Evolutionary conservation across 2,888 invertebrate species (phyloP).

Genomic region (Cantharis nigra): DNA sequence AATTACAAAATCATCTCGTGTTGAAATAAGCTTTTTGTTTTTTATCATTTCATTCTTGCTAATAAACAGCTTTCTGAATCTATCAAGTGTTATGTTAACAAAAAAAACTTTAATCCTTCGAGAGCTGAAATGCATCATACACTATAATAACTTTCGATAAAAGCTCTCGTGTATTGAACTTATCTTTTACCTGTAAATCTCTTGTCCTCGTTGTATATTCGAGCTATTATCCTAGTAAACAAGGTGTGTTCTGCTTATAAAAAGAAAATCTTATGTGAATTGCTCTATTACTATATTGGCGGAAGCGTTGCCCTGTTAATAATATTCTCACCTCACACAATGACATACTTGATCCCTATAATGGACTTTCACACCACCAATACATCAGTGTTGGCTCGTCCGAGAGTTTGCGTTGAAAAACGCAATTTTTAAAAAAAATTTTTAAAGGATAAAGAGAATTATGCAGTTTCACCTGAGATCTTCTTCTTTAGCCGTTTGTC

Average conservation of each 20-base stretch:
- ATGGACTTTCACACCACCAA: not conserved
- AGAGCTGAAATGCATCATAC: not conserved
- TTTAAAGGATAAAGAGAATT: too few relatives aligned
- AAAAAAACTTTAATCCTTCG: not conserved
- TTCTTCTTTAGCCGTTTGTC: too few relatives aligned
- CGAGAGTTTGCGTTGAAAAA: not conserved
- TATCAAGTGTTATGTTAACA: not conserved
- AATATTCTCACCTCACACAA: conserved; percentile 37
- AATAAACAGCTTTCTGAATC: not conserved
- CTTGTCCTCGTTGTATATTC: conserved; percentile 24
- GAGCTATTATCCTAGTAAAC: conserved; percentile 26
- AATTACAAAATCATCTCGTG: not conserved
- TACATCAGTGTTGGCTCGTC: conserved; percentile 14
- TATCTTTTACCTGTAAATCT: conserved; percentile 28
- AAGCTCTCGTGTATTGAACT: not conserved
- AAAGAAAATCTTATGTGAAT: conserved; percentile 14
- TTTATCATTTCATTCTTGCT: not conserved
- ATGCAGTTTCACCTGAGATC: too few relatives aligned
- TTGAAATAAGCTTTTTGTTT: not conserved
- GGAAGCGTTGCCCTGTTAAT: conserved; percentile 33
- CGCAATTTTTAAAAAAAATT: too few relatives aligned
- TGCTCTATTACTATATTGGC: conserved; percentile 21
- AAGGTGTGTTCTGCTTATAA: conserved; percentile 19
- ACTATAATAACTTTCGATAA: not conserved
- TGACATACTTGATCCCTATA: conserved; percentile 17